A percentile compares a stretch with the other conserved stretches of the same genome.
These are phyloP conservation scores for Orthosia gracilis DNA, from an alignment of 2,888 invertebrate species.

Conservation along the genomic window DNA sequence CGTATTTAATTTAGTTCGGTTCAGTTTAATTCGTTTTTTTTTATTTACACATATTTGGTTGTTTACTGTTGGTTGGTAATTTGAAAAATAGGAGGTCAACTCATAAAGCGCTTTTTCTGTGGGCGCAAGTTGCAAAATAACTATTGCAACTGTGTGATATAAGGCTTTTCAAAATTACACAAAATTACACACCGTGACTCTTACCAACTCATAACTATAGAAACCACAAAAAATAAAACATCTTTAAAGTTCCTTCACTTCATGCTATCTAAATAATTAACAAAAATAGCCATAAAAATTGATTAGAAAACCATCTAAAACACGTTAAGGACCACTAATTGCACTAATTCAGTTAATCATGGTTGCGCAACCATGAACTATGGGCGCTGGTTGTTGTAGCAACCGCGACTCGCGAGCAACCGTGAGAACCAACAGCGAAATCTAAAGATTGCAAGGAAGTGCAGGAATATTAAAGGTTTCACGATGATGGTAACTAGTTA, in stretches of 20 bases:
- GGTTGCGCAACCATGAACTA: conserved; percentile 47
- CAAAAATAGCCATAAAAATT: conserved; percentile 39
- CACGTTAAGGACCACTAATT: conserved; percentile 51
- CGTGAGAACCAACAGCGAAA: conserved; percentile 44
- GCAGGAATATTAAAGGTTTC: background rate
- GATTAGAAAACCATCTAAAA: conserved; percentile 57
- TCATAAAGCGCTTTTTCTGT: background rate
- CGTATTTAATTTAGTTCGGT: background rate
- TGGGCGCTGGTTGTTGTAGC: conserved; percentile 40
- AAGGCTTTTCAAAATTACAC: background rate
- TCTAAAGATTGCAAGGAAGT: conserved; percentile 33
- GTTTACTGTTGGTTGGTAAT: background rate
- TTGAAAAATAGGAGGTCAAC: background rate
- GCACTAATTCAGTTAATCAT: conserved; percentile 47
- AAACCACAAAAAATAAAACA: background rate
- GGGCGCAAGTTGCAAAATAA: too few relatives aligned
- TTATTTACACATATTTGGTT: too few relatives aligned
- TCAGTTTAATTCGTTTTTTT: too few relatives aligned
- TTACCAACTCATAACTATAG: background rate
- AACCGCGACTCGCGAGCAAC: conserved; percentile 31
- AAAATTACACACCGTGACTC: background rate
- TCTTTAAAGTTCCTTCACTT: conserved; percentile 5
- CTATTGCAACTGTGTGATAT: background rate
- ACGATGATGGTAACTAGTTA: background rate
- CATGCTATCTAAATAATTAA: conserved; percentile 24